Evolutionary conservation across 2,888 invertebrate genomes (phyloP), one percentile per base, ranked within the genome.

Genomic region (Cephus spinipes): DNA sequence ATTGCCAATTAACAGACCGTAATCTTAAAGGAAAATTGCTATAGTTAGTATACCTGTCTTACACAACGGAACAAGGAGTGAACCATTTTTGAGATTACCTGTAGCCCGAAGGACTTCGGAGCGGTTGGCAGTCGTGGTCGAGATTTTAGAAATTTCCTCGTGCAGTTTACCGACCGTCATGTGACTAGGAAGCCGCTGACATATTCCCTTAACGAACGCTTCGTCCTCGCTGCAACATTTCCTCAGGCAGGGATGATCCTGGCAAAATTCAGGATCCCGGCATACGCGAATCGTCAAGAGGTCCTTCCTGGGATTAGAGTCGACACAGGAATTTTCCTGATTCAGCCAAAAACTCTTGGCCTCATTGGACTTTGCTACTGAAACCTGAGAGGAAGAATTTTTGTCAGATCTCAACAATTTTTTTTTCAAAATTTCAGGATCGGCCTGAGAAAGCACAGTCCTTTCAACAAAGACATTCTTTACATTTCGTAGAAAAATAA

Each of bases 171-270:
- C 35, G 11, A 33, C 12, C 31, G 75, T 78, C 36, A 32, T 32
- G 35, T 74, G 69, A 32, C 68, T 12, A 36, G 77, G 71, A 11
- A 82, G 73, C 68, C 73, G 75, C 33, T 74, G 69, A 73, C 83
- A 83, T 0, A 23, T 33, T 1, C 30, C 36, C 4, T 76, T 74
- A 68, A 82, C 68, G 68, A 82, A 79, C 6, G 83, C 83, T 74
- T 87, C 81, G 40, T 87, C 86, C 55, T 92, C 91, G 11, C 82
- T 78, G 78, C 92, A 92, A 81, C 92, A 92, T 83, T 92, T 92
- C 76, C 88, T 85, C 75, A 92, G 81, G 83, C 92, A 92, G 1
- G 86, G 71, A 69, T 89, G 84, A 4, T 77, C 75, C n/a, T 79
- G 73, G 75, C 90, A 90, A 31, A 79, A 83, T 30, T 79, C 80